Evolutionary conservation across 1,140 invertebrate genomes (phyloP).

Genomic region (Matsumurasca onukii): DNA sequence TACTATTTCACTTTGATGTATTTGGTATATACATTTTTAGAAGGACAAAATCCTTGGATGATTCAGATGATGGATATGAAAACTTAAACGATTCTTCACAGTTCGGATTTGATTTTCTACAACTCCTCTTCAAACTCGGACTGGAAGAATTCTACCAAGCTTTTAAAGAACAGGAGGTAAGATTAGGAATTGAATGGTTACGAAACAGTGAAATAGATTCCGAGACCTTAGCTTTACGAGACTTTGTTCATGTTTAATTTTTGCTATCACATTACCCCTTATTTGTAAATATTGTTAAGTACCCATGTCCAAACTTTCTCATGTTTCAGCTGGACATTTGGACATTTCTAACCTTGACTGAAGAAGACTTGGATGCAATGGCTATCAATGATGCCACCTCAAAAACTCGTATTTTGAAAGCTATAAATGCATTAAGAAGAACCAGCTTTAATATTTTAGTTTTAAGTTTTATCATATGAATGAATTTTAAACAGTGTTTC

Average conservation of each 20-base stretch:
- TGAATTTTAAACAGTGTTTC: no score
- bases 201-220: no score
- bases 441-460: slow-evolving; percentile 3
- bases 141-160: slow-evolving; percentile 1
- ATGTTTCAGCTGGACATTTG: slow-evolving; percentile 10
- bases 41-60: not conserved
- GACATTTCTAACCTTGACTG: slow-evolving; percentile 8
- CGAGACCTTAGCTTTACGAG: no score
- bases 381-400: not conserved
- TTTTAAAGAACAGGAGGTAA: slow-evolving; percentile 19
- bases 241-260: no score
- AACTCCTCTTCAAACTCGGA: not conserved
- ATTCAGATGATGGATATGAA: not conserved
- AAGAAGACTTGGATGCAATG: slow-evolving; percentile 3
- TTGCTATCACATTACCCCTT: no score
- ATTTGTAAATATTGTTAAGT: no score
- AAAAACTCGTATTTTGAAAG: not conserved
- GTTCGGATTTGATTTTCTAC: slow-evolving; percentile 9
- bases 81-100: not conserved
- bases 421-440: not conserved
- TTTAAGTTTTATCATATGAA: no score
- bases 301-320: no score
- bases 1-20: no score
- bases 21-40: slow-evolving; percentile 4
- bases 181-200: no score